Evolutionary conservation across 2,797 vertebrate species (phyloP).

Genomic region (Danio aesculapii): DNA sequence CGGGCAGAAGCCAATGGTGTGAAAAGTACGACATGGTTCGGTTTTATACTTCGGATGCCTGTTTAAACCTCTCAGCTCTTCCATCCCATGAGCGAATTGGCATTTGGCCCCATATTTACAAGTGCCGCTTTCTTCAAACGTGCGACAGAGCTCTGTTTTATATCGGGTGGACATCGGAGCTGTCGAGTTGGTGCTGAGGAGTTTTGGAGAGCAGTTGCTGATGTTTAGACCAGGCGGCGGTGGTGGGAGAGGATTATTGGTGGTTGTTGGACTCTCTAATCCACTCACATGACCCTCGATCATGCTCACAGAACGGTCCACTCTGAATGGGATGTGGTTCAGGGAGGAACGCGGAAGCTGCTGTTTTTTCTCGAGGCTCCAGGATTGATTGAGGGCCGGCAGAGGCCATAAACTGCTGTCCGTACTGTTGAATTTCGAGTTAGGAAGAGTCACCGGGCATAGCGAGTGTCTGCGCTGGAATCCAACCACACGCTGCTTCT

Average conservation of each 20-base stretch:
- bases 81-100: slow-evolving; percentile 84
- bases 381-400: slow-evolving; percentile 58
- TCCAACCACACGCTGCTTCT: slow-evolving; percentile 69
- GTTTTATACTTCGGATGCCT: slow-evolving; percentile 87
- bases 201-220: slow-evolving; percentile 63
- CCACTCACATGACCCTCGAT: slow-evolving; percentile 73
- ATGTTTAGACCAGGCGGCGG: slow-evolving; percentile 71
- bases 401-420: slow-evolving; percentile 68
- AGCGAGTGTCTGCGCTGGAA: slow-evolving; percentile 80
- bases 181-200: background rate
- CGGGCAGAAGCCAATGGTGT: slow-evolving; percentile 85
- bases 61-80: slow-evolving; percentile 80
- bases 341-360: slow-evolving; percentile 74
- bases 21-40: slow-evolving; percentile 84
- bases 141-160: slow-evolving; percentile 86
- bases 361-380: slow-evolving; percentile 69
- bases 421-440: slow-evolving; percentile 79
- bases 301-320: slow-evolving; percentile 85
- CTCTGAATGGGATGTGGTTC: slow-evolving; percentile 82
- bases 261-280: slow-evolving; percentile 49
- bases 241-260: slow-evolving; percentile 58
- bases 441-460: slow-evolving; percentile 80
- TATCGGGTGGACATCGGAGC: slow-evolving; percentile 80
- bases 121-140: slow-evolving; percentile 80
- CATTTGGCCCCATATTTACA: slow-evolving; percentile 86